A percentile compares a stretch with the other conserved stretches of the same genome.
phyloP scores from a whole-genome alignment of 2,888 invertebrate genomes.

The Ochropacha duplaris region DNA sequence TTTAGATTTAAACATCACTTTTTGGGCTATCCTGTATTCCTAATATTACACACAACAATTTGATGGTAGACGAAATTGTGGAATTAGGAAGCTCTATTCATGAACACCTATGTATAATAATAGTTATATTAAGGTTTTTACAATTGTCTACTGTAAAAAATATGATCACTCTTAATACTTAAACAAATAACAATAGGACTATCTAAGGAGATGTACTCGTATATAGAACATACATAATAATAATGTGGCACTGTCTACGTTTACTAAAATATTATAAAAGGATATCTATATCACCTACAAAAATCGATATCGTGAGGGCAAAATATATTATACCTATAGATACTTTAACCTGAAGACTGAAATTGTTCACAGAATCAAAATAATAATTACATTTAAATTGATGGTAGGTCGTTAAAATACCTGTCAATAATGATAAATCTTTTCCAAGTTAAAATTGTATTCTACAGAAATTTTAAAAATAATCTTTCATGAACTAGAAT shows the following conservation, averaged over 20 bases:
- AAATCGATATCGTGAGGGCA: neutral
- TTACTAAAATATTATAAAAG: slow-evolving; percentile 30
- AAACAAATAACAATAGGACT: slow-evolving; percentile 72
- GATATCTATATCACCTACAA: slow-evolving; percentile 18
- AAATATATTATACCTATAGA: neutral
- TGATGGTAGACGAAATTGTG: slow-evolving; percentile 63
- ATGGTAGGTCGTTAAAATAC: neutral
- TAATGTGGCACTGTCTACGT: slow-evolving; percentile 77
- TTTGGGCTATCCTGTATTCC: slow-evolving; percentile 2
- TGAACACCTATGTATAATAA: slow-evolving; percentile 56
- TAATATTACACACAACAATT: slow-evolving; percentile 35
- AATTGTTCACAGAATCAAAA: neutral
- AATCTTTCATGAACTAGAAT: neutral
- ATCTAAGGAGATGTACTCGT: slow-evolving; percentile 74
- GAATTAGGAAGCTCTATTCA: slow-evolving; percentile 74
- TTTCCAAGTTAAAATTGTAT: neutral
- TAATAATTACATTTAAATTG: neutral
- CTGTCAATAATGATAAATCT: neutral
- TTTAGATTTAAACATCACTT: neutral
- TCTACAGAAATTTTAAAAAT: no score
- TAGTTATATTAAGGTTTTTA: slow-evolving; percentile 56
- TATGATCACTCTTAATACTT: slow-evolving; percentile 59
- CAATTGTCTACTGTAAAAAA: slow-evolving; percentile 65
- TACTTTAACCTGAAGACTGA: neutral
- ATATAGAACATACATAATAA: slow-evolving; percentile 64